Evolutionary conservation across 30 jellyfish, hydroid and myxozoan genomes (phyloP).

Genomic region (Aurelia aurita): DNA sequence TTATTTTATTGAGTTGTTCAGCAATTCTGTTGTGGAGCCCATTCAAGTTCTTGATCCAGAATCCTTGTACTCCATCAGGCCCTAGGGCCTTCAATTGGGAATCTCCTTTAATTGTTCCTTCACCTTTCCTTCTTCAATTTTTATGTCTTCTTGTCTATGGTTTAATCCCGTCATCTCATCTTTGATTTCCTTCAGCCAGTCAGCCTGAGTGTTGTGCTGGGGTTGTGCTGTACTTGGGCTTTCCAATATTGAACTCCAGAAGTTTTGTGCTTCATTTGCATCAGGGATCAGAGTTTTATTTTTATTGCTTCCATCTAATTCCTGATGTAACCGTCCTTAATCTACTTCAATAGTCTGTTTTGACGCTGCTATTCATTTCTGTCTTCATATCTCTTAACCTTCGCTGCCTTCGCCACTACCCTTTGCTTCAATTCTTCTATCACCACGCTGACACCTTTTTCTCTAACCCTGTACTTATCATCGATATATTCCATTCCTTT

Average conservation of each 20-base stretch:
- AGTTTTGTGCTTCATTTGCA: slow-evolving; percentile 4
- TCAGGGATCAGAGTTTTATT: background rate
- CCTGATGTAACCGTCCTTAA: slow-evolving; percentile 22
- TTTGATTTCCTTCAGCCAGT: slow-evolving; percentile 1
- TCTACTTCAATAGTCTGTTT: slow-evolving; percentile 27
- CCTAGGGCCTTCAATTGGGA: slow-evolving; percentile 13
- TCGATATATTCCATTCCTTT: slow-evolving; percentile 13
- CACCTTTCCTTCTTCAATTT: too few species aligned
- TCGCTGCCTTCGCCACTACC: background rate
- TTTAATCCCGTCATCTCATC: background rate
- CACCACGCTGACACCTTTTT: slow-evolving; percentile 6
- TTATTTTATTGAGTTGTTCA: too few species aligned
- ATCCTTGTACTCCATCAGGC: slow-evolving; percentile 5
- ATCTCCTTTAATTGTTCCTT: background rate
- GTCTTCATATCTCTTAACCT: slow-evolving; percentile 6
- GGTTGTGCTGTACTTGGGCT: too few species aligned
- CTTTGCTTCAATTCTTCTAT: slow-evolving; percentile 6
- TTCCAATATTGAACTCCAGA: slow-evolving; percentile 8
- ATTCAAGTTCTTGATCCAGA: too few species aligned
- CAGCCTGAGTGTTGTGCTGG: slow-evolving; percentile 24
- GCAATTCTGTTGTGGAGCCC: too few species aligned
- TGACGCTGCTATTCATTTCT: too few species aligned
- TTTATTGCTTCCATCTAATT: slow-evolving; percentile 14
- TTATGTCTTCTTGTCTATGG: too few species aligned
- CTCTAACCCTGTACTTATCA: slow-evolving; percentile 7